These are phyloP conservation scores for Rhagophthalmus giganteus DNA, from an alignment of 2,888 invertebrate genomes.

Conservation along the genomic window DNA sequence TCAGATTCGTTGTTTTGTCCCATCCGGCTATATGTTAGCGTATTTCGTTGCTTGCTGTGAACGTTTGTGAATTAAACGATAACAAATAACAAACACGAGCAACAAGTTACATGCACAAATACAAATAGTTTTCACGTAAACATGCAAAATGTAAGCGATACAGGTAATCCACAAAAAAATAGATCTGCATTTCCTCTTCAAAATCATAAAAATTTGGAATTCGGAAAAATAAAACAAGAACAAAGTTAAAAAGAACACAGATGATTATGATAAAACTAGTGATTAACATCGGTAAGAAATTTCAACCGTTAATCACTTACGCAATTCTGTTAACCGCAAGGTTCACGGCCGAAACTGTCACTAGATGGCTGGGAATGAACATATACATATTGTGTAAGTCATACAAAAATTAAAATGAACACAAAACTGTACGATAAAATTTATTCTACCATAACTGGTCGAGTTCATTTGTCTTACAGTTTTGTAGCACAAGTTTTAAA, in stretches of 20 bases:
- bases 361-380: conserved; percentile 79
- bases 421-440: conserved; percentile 28
- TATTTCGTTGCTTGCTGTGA: conserved; percentile 54
- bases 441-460: background rate
- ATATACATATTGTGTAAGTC: conserved; percentile 34
- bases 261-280: conserved; percentile 26
- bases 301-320: conserved; percentile 66
- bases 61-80: conserved; percentile 4
- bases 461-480: conserved; percentile 14
- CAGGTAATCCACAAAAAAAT: background rate
- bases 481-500: conserved; percentile 6
- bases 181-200: background rate
- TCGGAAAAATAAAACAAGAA: conserved; percentile 12
- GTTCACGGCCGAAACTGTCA: conserved; percentile 90
- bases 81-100: conserved; percentile 2
- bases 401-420: conserved; percentile 17
- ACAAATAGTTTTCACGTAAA: conserved; percentile 16
- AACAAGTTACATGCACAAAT: conserved; percentile 10
- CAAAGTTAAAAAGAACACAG: conserved; percentile 5
- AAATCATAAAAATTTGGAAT: background rate
- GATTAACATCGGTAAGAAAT: conserved; percentile 29
- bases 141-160: conserved; percentile 11
- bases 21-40: conserved; percentile 46
- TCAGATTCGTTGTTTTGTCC: conserved; percentile 57
- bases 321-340: conserved; percentile 90